Evolutionary conservation across 2,888 invertebrate species (phyloP).

Genomic region (Orthosia gracilis): DNA sequence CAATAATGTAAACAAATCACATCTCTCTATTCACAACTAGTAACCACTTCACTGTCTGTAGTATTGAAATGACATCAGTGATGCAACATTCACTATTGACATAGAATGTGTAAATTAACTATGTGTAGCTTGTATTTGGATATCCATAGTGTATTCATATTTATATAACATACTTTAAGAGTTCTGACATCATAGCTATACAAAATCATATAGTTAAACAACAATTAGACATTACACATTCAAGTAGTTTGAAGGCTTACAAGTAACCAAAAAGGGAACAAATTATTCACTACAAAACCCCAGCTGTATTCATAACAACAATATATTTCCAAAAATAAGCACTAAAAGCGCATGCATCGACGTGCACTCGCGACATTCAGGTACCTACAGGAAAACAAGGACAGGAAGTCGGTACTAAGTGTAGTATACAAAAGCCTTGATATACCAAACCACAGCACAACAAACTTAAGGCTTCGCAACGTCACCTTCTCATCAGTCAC

Average conservation of each 20-base stretch:
- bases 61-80: slow-evolving; percentile 20
- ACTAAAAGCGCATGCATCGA: slow-evolving; percentile 83
- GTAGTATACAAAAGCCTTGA: slow-evolving; percentile 75
- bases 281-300: slow-evolving; percentile 24
- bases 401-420: slow-evolving; percentile 81
- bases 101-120: slow-evolving; percentile 38
- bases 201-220: slow-evolving; percentile 26
- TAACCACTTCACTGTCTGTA: slow-evolving; percentile 2
- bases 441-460: slow-evolving; percentile 73
- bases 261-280: slow-evolving; percentile 15
- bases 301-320: slow-evolving; percentile 44
- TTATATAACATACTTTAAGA: slow-evolving; percentile 40
- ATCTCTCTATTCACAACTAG: slow-evolving; percentile 8
- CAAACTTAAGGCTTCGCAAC: slow-evolving; percentile 75
- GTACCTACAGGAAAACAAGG: slow-evolving; percentile 76
- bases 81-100: slow-evolving; percentile 50
- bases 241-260: slow-evolving; percentile 13
- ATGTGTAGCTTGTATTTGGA: slow-evolving; percentile 24
- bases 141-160: slow-evolving; percentile 29
- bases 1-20: slow-evolving; percentile 13
- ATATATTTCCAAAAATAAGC: slow-evolving; percentile 56
- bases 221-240: slow-evolving; percentile 21
- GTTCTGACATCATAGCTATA: slow-evolving; percentile 55
- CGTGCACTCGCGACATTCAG: slow-evolving; percentile 72
- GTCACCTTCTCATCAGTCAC: slow-evolving; percentile 90